These are phyloP conservation scores for Tetranychus piercei DNA, from an alignment of 2,888 invertebrate genomes.

Conservation along the genomic window DNA sequence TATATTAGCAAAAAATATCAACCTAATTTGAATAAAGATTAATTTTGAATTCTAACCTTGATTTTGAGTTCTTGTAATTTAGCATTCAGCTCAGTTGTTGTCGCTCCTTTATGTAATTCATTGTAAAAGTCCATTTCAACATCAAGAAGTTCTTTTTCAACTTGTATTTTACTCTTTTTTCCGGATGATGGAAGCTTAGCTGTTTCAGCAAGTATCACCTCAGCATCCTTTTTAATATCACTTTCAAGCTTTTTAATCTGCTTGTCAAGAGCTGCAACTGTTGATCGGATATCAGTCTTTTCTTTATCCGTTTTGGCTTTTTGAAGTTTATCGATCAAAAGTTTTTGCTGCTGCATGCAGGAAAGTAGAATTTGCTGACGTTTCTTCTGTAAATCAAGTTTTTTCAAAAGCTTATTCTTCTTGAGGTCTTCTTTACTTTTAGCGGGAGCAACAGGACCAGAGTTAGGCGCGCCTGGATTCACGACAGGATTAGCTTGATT, in stretches of 20 bases:
- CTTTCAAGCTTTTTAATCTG: conserved; percentile 12
- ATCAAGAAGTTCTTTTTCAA: conserved; percentile 71
- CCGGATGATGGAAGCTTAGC: background rate
- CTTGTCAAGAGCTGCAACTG: background rate
- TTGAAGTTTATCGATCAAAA: conserved; percentile 7
- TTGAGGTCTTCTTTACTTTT: conserved; percentile 7
- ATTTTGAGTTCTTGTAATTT: conserved; percentile 51
- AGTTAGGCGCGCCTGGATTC: too few species aligned
- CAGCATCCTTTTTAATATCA: conserved; percentile 6
- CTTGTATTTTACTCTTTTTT: conserved; percentile 29
- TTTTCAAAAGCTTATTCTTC: conserved; percentile 10
- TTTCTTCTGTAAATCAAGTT: conserved; percentile 15
- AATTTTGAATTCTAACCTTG: conserved; percentile 21
- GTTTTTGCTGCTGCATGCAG: conserved; percentile 10
- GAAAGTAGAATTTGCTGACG: conserved; percentile 11
- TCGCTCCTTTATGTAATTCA: conserved; percentile 69
- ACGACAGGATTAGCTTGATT: background rate
- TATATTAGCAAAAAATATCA: background rate
- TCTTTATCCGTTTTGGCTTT: conserved; percentile 14
- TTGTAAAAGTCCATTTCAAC: conserved; percentile 75
- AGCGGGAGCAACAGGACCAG: background rate
- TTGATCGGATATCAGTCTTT: conserved; percentile 2
- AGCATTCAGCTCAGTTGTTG: conserved; percentile 59
- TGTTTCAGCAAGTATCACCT: conserved; percentile 1
- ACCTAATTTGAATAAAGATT: background rate